Percentiles rank a stretch among this genome's conserved stretches.
Conservation (phyloP, 2,797 vertebrate species). For the Oreochromis mossambicus region DNA sequence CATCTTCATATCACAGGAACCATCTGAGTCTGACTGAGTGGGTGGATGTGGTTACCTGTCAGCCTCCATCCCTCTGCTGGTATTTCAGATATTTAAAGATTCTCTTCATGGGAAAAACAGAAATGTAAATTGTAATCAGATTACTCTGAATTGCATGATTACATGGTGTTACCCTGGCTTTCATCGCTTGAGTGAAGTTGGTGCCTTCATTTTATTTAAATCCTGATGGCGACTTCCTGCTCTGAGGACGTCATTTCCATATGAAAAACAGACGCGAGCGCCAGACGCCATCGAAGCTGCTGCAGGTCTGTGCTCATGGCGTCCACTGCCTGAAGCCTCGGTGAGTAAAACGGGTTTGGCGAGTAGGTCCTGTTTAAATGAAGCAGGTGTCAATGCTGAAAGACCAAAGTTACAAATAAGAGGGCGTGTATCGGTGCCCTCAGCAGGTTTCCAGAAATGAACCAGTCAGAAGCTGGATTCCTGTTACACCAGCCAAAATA, state of each 20-base stretch:
- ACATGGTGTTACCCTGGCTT: fast-evolving
- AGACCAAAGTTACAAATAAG: not conserved
- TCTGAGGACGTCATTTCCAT: not conserved
- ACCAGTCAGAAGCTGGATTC: not conserved
- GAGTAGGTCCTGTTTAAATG: not conserved
- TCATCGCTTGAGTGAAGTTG: not conserved
- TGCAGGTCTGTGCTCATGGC: not conserved
- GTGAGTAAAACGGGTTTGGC: not conserved
- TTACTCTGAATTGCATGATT: not conserved
- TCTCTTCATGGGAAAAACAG: not conserved
- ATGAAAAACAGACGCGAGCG: not conserved
- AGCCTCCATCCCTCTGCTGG: not conserved
- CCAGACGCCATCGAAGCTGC: fast-evolving
- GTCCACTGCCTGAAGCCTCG: fast-evolving
- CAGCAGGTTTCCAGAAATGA: not conserved
- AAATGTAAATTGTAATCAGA: not conserved
- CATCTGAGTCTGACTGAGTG: not conserved
- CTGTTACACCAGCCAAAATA: not conserved
- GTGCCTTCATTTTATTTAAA: not conserved
- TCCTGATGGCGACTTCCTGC: not conserved
- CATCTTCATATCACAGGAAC: not conserved
- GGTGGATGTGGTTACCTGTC: not conserved
- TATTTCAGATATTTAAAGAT: not conserved
- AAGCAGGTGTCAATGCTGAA: not conserved
- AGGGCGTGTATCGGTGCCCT: fast-evolving